Base-by-base conservation (phyloP, 2,113 vertebrate genomes). In the Acinonyx jubatus region DNA sequence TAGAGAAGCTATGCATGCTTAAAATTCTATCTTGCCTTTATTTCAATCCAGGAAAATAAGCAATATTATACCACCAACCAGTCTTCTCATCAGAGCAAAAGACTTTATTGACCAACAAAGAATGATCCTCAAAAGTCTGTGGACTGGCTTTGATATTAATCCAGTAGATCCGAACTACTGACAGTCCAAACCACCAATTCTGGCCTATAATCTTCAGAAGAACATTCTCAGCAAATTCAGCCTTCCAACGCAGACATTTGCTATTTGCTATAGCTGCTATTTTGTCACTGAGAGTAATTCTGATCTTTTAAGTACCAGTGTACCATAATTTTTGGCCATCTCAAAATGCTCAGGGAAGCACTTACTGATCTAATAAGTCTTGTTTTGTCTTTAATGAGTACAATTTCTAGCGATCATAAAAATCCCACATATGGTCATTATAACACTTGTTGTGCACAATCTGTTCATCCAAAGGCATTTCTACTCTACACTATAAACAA, bases 351-450 rank as follows among this genome's bases (percentile, higher is more conserved):
- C 90, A 78, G 80, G 41, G 89, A 97, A 91, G 81, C 19, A 83
- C 86, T 93, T 63, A 96, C 52, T 95, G 78, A 94, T 84, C 73
- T 96, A 93, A 38, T 92, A 96, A 97, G 76, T 95, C 93, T 93
- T 97, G 82, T 92, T 97, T 96, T 96, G 57, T 94, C 89, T 89
- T 97, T 98, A 94, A 93, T 96, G 78, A 97, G 94, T 45, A 93
- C 61, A 94, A 94, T 96, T 96, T 96, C 76, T 23, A 95, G 85
- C 83, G 85, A 96, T 91, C 27, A 19, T 95, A 97, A 97, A 97
- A 97, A 88, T 94, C 52, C 38, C 88, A 96, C 94, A 98, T 94
- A 96, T 41, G 86, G 91, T 91, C 89, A 96, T 78, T 84, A 31
- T 27, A 96, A 89, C 83, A 89, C 63, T 92, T 94, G 63, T 65